Percentiles rank a stretch among this genome's conserved stretches.
Evolutionary conservation across 2,888 invertebrate species (phyloP).

Genomic region (Perizoma flavofasciatum): DNA sequence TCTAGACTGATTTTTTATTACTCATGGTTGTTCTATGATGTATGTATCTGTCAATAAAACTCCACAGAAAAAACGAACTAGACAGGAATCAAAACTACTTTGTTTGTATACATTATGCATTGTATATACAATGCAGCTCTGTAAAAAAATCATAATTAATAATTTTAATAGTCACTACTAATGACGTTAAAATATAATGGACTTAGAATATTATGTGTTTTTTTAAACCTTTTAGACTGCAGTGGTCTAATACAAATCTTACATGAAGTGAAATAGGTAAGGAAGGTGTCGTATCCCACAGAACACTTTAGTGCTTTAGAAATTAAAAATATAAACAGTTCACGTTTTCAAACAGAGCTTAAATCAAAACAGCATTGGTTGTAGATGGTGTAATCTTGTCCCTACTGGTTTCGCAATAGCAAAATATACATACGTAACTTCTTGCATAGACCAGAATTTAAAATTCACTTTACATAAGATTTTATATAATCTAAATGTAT

Average conservation of each 20-base stretch:
- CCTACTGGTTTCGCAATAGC: too few relatives aligned
- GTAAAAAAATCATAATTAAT: slow-evolving; percentile 66
- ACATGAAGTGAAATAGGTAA: too few relatives aligned
- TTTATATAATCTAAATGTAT: too few relatives aligned
- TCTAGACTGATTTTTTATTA: slow-evolving; percentile 76
- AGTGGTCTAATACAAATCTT: not conserved
- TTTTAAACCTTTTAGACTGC: slow-evolving; percentile 44
- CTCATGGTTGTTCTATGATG: slow-evolving; percentile 34
- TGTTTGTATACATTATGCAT: slow-evolving; percentile 12
- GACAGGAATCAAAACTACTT: slow-evolving; percentile 33
- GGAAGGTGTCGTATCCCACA: too few relatives aligned
- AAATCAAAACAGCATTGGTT: too few relatives aligned
- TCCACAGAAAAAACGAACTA: slow-evolving; percentile 5
- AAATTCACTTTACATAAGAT: too few relatives aligned
- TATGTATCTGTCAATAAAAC: slow-evolving; percentile 33
- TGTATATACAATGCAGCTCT: slow-evolving; percentile 60
- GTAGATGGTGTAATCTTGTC: too few relatives aligned
- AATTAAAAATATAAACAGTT: too few relatives aligned
- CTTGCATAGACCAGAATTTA: too few relatives aligned
- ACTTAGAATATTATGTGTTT: slow-evolving; percentile 74
- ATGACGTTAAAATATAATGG: slow-evolving; percentile 81
- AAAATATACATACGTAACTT: too few relatives aligned
- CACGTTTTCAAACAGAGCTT: too few relatives aligned
- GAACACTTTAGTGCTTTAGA: too few relatives aligned
- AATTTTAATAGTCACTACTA: slow-evolving; percentile 76